Base-by-base conservation (phyloP, 1,140 invertebrate species). In the Periplaneta americana region DNA sequence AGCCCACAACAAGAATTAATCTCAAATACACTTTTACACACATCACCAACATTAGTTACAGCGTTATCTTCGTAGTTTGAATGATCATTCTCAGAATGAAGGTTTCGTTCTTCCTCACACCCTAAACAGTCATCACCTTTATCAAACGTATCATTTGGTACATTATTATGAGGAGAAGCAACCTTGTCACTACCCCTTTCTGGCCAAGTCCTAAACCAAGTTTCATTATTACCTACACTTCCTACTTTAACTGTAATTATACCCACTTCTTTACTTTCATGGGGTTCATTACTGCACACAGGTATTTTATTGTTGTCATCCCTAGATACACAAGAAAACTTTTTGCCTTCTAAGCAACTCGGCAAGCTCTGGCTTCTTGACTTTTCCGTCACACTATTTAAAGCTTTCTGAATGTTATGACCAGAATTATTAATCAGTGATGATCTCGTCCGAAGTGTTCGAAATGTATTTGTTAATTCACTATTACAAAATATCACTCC, bases 121-220 rank as follows among this genome's bases (percentile, higher is more conserved):
- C 6, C 34, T 36, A 36, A 8, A 78, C 8, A 15, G 34, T 9
- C n/a, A 4, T 22, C 76, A 15, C 34, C n/a, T 8, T 13, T 28
- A n/a, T 78, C n/a, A n/a, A 36, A 36, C n/a, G 1, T 39, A 28
- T 28, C 33, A 34, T 13, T 34, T 18, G 13, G 28, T 28, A 28
- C 34, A 39, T 78, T 39, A 75, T 8, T 75, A 15, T 75, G 31
- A 8, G 34, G 15, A 34, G 78, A 32, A 31, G 34, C 39, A 22
- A 81, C 22, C 81, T 86, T 86, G 31, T 86, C 85, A 75, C 57
- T 80, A 34, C 83, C 83, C 79, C 85, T 84, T 81, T 86, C 86
- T 13, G 86, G 86, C 86, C 86, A 86, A 13, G 86, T 86, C 81
- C 83, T 84, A 82, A 84, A 86, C 85, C 86, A 85, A 48, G 82